Conservation (phyloP, 2,113 vertebrate species). For the Barnardius zonarius region DNA sequence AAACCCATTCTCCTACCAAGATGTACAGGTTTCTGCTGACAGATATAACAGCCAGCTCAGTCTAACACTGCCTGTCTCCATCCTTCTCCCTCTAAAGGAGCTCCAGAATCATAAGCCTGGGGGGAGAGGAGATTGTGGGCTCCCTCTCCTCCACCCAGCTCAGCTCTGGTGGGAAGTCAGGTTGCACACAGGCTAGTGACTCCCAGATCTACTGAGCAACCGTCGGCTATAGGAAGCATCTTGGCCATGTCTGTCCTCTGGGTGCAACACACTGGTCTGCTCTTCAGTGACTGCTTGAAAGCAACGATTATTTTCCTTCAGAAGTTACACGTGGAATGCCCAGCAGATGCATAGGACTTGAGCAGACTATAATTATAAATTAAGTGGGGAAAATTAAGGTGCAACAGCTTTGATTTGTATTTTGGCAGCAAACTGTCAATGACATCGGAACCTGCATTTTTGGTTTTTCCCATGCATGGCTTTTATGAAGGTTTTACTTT, state of each 20-base stretch:
- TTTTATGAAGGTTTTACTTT: neutral
- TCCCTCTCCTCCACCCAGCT: neutral
- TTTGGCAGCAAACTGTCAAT: neutral
- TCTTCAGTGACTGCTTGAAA: neutral
- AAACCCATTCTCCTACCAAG: neutral
- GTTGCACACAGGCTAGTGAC: neutral
- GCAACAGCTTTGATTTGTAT: neutral
- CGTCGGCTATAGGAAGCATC: fast-evolving
- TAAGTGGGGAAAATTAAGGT: neutral
- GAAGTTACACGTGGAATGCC: neutral
- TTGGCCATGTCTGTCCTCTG: neutral
- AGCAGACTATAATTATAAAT: neutral
- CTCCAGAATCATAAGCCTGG: neutral
- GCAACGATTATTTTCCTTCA: neutral
- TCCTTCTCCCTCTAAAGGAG: neutral
- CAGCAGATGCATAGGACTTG: neutral
- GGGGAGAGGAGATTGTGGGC: fast-evolving
- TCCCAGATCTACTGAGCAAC: neutral
- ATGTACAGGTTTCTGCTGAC: neutral
- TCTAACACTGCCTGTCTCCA: neutral
- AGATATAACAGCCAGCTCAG: neutral
- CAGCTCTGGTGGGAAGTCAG: neutral
- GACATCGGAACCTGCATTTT: neutral
- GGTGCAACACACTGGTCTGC: neutral
- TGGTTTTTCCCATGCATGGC: neutral